Conservation (phyloP, 2,797 vertebrate species). For the Diceros bicornis region DNA sequence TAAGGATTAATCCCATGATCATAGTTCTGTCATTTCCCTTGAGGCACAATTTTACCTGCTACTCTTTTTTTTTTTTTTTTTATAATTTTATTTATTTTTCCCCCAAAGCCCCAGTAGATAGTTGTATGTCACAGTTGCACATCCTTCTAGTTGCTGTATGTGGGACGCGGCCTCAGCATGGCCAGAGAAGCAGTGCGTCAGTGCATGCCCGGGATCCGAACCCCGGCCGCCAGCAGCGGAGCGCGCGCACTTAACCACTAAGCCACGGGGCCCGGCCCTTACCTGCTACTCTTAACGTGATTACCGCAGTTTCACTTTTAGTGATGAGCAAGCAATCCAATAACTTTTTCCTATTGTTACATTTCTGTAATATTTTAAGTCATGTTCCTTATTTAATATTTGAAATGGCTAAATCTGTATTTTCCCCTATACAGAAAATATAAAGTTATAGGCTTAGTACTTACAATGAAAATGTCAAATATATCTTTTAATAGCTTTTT, state of each 20-base stretch:
- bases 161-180: too few species aligned
- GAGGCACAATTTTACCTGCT: not conserved
- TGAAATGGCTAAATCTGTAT: not conserved
- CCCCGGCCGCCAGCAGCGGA: too few species aligned
- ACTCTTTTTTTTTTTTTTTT: too few species aligned
- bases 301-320: not conserved
- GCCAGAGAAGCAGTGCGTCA: too few species aligned
- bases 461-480: not conserved
- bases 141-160: too few species aligned
- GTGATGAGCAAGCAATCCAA: not conserved
- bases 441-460: not conserved
- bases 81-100: too few species aligned
- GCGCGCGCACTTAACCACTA: too few species aligned
- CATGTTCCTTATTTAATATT: not conserved
- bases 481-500: not conserved
- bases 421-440: not conserved
- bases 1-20: not conserved
- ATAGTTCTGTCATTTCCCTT: not conserved
- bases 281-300: not conserved
- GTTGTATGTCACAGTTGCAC: too few species aligned
- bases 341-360: not conserved
- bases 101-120: too few species aligned
- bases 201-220: too few species aligned
- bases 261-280: too few species aligned
- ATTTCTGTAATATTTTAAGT: constrained; percentile 49